phyloP scores from a whole-genome alignment of 2,113 vertebrate genomes.

The Chaenocephalus aceratus region DNA sequence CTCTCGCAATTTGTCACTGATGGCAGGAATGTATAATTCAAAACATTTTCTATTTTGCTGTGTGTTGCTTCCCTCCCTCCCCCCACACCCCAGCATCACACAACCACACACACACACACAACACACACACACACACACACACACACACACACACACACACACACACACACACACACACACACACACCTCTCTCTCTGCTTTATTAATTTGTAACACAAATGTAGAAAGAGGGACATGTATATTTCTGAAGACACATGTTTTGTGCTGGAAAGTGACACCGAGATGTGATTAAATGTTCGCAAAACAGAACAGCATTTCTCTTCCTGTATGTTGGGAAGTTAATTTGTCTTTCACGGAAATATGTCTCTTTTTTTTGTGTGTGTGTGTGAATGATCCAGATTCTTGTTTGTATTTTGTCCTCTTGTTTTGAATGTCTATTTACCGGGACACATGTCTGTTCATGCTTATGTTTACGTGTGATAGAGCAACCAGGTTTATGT shows the following conservation, averaged over 20 bases:
- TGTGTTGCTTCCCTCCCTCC: slow-evolving; percentile 37
- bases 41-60: slow-evolving; percentile 79
- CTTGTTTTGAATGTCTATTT: background rate
- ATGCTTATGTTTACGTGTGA: slow-evolving; percentile 4
- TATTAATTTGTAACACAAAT: slow-evolving; percentile 49
- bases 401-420: background rate
- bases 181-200: background rate
- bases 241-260: slow-evolving; percentile 12
- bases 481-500: background rate
- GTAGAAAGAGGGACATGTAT: slow-evolving; percentile 14
- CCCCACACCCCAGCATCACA: no score
- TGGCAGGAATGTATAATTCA: slow-evolving; percentile 81
- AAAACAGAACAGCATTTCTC: background rate
- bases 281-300: background rate
- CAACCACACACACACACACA: no score
- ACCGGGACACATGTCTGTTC: background rate
- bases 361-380: no score
- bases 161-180: background rate
- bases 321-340: slow-evolving; percentile 14
- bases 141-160: background rate
- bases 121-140: background rate
- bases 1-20: slow-evolving; percentile 82
- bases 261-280: background rate
- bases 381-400: slow-evolving; percentile 4
- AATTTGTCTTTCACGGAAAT: slow-evolving; percentile 8